phyloP scores from a whole-genome alignment of 1,140 invertebrate species.

The Mya arenaria region DNA sequence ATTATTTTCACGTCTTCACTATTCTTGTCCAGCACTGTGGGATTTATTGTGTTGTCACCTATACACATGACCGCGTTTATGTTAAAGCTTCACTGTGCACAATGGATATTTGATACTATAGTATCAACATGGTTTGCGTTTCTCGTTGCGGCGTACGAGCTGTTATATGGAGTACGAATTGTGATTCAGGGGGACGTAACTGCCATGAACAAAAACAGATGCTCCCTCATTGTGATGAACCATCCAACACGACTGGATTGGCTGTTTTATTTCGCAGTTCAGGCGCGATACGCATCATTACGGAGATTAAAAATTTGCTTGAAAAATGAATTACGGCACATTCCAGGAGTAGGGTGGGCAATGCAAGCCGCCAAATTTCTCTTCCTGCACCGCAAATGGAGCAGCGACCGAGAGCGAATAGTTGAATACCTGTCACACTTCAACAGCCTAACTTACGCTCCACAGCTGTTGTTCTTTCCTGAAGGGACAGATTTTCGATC shows the following conservation, averaged over 20 bases:
- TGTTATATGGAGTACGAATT: slow-evolving; percentile 88
- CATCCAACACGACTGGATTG: slow-evolving; percentile 94
- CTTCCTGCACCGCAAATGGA: slow-evolving; percentile 91
- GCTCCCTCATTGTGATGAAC: slow-evolving; percentile 91
- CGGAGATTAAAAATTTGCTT: slow-evolving; percentile 89
- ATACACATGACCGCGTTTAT: slow-evolving; percentile 12
- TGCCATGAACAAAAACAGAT: slow-evolving; percentile 82
- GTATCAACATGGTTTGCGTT: slow-evolving; percentile 29
- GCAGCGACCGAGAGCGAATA: slow-evolving; percentile 87
- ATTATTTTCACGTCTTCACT: slow-evolving; percentile 8
- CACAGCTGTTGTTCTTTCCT: slow-evolving; percentile 89
- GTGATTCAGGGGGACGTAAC: slow-evolving; percentile 88
- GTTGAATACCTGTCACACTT: slow-evolving; percentile 88
- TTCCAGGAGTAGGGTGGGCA: slow-evolving; percentile 92
- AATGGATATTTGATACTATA: slow-evolving; percentile 39
- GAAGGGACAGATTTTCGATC: slow-evolving; percentile 93
- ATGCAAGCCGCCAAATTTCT: slow-evolving; percentile 93
- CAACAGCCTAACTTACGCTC: slow-evolving; percentile 83
- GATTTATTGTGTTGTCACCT: slow-evolving; percentile 17
- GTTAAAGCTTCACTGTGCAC: neutral
- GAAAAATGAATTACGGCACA: slow-evolving; percentile 89
- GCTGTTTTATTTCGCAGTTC: slow-evolving; percentile 93
- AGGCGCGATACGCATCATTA: slow-evolving; percentile 87
- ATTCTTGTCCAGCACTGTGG: neutral
- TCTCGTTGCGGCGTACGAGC: slow-evolving; percentile 63